phyloP scores from a whole-genome alignment of 2,888 invertebrate species.

The Mellilla xanthometata region DNA sequence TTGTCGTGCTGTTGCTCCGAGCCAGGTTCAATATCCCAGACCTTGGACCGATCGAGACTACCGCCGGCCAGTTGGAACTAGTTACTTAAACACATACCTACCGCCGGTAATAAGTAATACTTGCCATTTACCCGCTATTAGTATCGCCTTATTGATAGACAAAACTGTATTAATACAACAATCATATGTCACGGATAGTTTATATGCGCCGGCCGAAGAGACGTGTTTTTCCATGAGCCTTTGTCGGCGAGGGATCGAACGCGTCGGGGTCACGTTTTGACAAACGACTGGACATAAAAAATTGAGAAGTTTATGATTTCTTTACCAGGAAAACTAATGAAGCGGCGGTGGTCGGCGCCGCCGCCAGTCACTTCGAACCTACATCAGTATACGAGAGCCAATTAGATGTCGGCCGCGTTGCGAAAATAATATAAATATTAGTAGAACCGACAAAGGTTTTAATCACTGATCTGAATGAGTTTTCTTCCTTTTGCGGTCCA shows the following conservation, averaged over 20 bases:
- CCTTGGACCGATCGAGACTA: conserved; percentile 74
- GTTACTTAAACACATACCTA: conserved; percentile 62
- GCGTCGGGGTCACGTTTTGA: conserved; percentile 62
- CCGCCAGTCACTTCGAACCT: conserved; percentile 49
- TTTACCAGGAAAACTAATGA: conserved; percentile 79
- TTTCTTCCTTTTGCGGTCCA: conserved; percentile 81
- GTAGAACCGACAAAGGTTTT: conserved; percentile 83
- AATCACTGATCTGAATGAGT: conserved; percentile 78
- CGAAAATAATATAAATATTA: conserved; percentile 82
- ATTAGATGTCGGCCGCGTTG: conserved; percentile 80
- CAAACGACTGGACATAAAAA: conserved; percentile 66
- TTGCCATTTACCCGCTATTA: conserved; percentile 65
- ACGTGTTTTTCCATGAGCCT: conserved; percentile 55
- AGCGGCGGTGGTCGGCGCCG: conserved; percentile 71
- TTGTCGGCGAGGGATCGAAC: conserved; percentile 51
- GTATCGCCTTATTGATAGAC: conserved; percentile 50
- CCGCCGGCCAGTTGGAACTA: conserved; percentile 67
- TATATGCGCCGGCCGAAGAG: conserved; percentile 41
- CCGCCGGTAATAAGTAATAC: conserved; percentile 66
- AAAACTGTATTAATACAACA: conserved; percentile 38
- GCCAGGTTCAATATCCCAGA: conserved; percentile 81
- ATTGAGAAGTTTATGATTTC: conserved; percentile 67
- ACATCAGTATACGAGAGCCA: conserved; percentile 70
- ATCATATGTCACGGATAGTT: conserved; percentile 29
- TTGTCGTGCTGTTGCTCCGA: conserved; percentile 71